Base-by-base conservation (phyloP, 2,113 vertebrate species). In the Corvus hawaiiensis region DNA sequence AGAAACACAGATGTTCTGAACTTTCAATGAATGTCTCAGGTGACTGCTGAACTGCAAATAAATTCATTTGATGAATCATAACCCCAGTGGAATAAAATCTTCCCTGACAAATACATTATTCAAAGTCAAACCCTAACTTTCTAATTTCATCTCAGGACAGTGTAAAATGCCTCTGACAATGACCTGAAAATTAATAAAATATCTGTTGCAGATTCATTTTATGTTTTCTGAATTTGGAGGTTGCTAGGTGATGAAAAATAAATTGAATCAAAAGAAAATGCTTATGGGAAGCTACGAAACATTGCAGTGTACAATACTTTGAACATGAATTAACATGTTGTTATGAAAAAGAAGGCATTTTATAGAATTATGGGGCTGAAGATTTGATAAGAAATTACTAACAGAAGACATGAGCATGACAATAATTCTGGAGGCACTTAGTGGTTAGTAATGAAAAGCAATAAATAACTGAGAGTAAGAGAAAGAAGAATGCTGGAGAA, bases 181-280 rank as follows among this genome's bases (percentile, higher is more conserved):
- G 43, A 94, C 39, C 5, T 87, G 59, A 77, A 87, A 94, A 96
- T 91, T 94, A 92, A 94, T 93, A 95, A 94, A 93, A 62, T 95
- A 87, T 77, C 66, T 93, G 30, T 84, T 84, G 49, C 61, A 84
- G 81, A 85, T 83, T 67, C 58, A 82, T 35, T 93, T 90, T 90
- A 67, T 94, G 39, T 87, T 89, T 90, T 59, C 67, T 79, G 74
- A 85, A 85, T 91, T 71, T 85, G 37, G 20, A 84, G 61, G 73
- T 94, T 97, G 93, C 88, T 95, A 96, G 88, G 88, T 84, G 88
- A 94, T 90, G 90, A 84, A 92, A 96, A 93, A 84, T 46, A 95
- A 93, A 72, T 89, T 72, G 54, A 96, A 84, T 95, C 52, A 90
- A 83, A 54, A 68, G 85, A 92, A 96, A 93, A 84, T 68, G 68